A percentile compares a stretch with the other conserved stretches of the same genome.
phyloP scores from a whole-genome alignment of 2,797 vertebrate genomes.

The Bovichtus diacanthus region DNA sequence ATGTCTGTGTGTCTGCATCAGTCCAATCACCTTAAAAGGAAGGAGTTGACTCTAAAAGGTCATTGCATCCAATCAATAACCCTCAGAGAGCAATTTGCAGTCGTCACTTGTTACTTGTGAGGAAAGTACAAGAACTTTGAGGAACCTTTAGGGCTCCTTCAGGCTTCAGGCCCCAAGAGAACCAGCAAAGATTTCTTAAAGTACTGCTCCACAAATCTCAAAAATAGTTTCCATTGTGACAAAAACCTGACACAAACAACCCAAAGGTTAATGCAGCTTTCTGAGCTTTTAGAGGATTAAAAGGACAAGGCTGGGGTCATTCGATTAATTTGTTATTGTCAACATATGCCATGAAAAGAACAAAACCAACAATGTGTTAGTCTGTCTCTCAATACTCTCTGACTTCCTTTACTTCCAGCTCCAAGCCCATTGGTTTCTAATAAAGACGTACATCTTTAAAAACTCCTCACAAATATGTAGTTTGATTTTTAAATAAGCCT shows the following conservation, averaged over 20 bases:
- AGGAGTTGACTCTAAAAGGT: constrained; percentile 35
- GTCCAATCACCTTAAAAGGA: constrained; percentile 29
- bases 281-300: not conserved
- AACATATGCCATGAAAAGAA: no score
- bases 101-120: constrained; percentile 5
- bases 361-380: no score
- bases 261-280: not conserved
- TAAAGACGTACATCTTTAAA: no score
- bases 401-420: no score
- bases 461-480: no score
- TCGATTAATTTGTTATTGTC: no score
- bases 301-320: no score
- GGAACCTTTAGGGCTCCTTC: constrained; percentile 8
- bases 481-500: no score
- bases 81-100: constrained; percentile 48
- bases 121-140: not conserved
- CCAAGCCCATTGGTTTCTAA: no score
- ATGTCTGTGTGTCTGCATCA: not conserved
- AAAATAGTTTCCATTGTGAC: not conserved
- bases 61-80: constrained; percentile 48
- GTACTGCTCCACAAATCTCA: not conserved
- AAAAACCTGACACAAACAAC: not conserved
- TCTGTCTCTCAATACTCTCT: no score
- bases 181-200: not conserved
- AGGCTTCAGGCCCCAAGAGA: not conserved